These are phyloP conservation scores for Gadus chalcogrammus DNA, from an alignment of 2,113 vertebrate genomes.

Conservation along the genomic window DNA sequence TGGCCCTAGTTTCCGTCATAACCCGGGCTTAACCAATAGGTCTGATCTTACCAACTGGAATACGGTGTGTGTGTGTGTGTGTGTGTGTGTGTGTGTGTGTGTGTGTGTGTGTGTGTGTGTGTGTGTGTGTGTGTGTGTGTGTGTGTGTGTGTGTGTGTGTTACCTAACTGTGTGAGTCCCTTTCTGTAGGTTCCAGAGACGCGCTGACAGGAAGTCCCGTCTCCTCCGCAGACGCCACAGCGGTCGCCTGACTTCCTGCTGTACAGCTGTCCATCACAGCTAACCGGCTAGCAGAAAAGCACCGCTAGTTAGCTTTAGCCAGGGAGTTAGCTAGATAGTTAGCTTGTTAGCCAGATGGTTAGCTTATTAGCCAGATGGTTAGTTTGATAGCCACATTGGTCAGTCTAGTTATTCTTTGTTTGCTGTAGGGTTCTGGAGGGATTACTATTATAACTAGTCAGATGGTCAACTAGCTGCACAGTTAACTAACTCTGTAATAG, in stretches of 20 bases:
- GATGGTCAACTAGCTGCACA: too few relatives aligned
- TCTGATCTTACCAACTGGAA: neutral
- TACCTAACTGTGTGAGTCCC: slow-evolving; percentile 89
- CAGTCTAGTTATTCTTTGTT: too few relatives aligned
- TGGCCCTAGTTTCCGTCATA: too few relatives aligned
- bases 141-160: slow-evolving; percentile 60
- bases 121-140: slow-evolving; percentile 19
- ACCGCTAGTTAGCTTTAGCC: neutral
- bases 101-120: slow-evolving; percentile 49
- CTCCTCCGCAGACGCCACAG: slow-evolving; percentile 84
- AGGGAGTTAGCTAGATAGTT: too few relatives aligned
- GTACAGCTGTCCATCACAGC: slow-evolving; percentile 84
- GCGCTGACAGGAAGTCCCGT: slow-evolving; percentile 82
- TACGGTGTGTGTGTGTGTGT: neutral
- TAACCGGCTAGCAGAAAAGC: slow-evolving; percentile 71
- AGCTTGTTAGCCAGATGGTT: too few relatives aligned
- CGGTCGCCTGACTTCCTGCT: slow-evolving; percentile 79
- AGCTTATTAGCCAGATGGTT: too few relatives aligned
- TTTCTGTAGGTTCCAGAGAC: slow-evolving; percentile 85
- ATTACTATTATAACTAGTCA: too few relatives aligned
- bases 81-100: slow-evolving; percentile 24
- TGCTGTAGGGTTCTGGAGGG: too few relatives aligned
- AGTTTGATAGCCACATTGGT: too few relatives aligned
- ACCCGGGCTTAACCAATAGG: neutral
- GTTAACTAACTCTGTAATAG: too few relatives aligned